Evolutionary conservation across 1,140 invertebrate species (phyloP).

Genomic region (Galleria mellonella): DNA sequence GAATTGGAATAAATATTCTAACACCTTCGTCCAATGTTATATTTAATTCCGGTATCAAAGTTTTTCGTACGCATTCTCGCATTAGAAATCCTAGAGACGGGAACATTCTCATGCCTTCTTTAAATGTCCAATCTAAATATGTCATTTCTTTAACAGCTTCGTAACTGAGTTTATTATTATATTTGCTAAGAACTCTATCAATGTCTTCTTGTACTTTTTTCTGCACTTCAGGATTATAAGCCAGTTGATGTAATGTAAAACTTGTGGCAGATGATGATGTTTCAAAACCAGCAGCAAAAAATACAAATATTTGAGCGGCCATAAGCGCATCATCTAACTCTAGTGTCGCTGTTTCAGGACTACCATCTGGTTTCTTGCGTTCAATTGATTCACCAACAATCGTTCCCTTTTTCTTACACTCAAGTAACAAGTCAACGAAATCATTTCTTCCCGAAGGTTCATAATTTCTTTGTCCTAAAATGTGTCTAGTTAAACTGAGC

Average conservation of each 20-base stretch:
- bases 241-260: constrained; percentile 44
- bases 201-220: constrained; percentile 8
- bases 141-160: constrained; percentile 74
- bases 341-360: constrained; percentile 1
- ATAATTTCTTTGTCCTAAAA: constrained; percentile 50
- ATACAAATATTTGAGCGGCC: constrained; percentile 67
- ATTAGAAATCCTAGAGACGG: constrained; percentile 46
- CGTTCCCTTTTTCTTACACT: constrained; percentile 40
- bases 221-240: constrained; percentile 10
- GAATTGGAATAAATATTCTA: constrained; percentile 49
- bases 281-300: constrained; percentile 73
- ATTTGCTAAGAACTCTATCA: constrained; percentile 6
- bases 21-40: constrained; percentile 49
- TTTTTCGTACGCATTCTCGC: constrained; percentile 48
- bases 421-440: constrained; percentile 71
- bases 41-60: constrained; percentile 50
- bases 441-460: constrained; percentile 54
- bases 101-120: constrained; percentile 51
- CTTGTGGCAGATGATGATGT: constrained; percentile 58
- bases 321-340: constrained; percentile 28
- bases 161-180: constrained; percentile 37
- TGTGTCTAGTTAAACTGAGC: constrained; percentile 10
- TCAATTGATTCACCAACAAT: constrained; percentile 18
- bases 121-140: constrained; percentile 55
- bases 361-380: constrained; percentile 29